phyloP scores from a whole-genome alignment of 2,888 invertebrate species.

The Agonopterix heracliana region DNA sequence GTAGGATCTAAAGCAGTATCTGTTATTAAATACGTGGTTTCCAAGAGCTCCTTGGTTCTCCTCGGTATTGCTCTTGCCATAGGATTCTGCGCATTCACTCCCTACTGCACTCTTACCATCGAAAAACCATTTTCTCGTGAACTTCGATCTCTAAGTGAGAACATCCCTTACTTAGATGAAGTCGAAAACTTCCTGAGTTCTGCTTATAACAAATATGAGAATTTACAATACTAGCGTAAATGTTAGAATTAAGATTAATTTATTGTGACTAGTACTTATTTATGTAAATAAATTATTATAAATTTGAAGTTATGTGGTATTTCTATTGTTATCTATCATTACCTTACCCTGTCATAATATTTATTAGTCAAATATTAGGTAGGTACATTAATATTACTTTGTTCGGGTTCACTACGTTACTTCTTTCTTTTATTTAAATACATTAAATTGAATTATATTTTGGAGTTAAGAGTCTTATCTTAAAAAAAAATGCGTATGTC shows the following conservation, averaged over 20 bases:
- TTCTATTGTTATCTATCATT: too few species aligned
- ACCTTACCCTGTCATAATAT: too few species aligned
- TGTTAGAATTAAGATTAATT: slow-evolving; percentile 6
- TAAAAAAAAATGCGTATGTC: too few species aligned
- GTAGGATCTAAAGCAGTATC: slow-evolving; percentile 19
- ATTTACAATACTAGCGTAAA: slow-evolving; percentile 15
- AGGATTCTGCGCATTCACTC: slow-evolving; percentile 73
- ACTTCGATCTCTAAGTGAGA: slow-evolving; percentile 33
- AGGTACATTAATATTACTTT: too few species aligned
- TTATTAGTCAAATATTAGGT: too few species aligned
- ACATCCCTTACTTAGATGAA: slow-evolving; percentile 48
- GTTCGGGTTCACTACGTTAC: too few species aligned
- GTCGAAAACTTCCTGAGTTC: slow-evolving; percentile 22
- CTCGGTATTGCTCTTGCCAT: slow-evolving; percentile 55
- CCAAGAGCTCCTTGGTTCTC: slow-evolving; percentile 31
- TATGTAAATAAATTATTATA: slow-evolving; percentile 15
- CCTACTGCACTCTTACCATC: slow-evolving; percentile 69
- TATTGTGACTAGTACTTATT: slow-evolving; percentile 1
- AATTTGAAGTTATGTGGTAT: not conserved
- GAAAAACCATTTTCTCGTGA: slow-evolving; percentile 43
- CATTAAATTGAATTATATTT: too few species aligned
- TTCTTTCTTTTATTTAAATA: too few species aligned
- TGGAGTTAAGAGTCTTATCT: too few species aligned
- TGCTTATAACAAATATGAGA: slow-evolving; percentile 24
- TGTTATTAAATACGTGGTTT: slow-evolving; percentile 45